Conservation (phyloP, 1,140 invertebrate genomes). For the Sinonovacula constricta region DNA sequence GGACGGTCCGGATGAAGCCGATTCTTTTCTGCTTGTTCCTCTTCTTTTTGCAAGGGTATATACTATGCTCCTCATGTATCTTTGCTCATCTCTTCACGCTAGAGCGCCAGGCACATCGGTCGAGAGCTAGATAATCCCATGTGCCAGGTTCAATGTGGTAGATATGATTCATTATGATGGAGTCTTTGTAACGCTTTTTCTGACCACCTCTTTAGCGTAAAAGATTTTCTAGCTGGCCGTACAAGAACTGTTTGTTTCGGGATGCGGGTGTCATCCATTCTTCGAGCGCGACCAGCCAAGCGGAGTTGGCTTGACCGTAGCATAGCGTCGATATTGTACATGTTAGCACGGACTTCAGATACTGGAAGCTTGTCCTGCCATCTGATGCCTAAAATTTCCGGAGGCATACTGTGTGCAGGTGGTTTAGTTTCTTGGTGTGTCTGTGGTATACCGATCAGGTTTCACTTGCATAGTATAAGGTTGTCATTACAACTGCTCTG, state of each 20-base stretch:
- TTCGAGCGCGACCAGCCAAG: constrained; percentile 39
- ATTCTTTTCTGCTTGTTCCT: not conserved
- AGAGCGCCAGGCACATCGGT: not conserved
- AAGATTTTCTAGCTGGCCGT: not conserved
- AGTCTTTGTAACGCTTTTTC: constrained; percentile 15
- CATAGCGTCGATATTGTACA: constrained; percentile 38
- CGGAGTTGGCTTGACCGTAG: constrained; percentile 17
- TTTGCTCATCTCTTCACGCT: not conserved
- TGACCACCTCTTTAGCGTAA: not conserved
- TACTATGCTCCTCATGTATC: not conserved
- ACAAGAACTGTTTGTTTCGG: constrained; percentile 39
- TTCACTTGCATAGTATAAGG: not conserved
- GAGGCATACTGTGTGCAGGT: constrained; percentile 44
- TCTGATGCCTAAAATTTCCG: constrained; percentile 37
- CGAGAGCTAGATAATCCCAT: not conserved
- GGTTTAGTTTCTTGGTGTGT: constrained; percentile 16
- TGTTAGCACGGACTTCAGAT: constrained; percentile 31
- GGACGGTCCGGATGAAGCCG: constrained; percentile 6
- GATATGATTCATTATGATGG: not conserved
- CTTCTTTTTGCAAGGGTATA: not conserved
- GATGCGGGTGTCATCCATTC: constrained; percentile 15
- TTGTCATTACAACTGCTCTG: not conserved
- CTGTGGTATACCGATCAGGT: not conserved
- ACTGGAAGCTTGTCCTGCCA: constrained; percentile 48
- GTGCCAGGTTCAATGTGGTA: not conserved